phyloP scores from a whole-genome alignment of 2,888 invertebrate genomes.

The Clepsis dumicolana region DNA sequence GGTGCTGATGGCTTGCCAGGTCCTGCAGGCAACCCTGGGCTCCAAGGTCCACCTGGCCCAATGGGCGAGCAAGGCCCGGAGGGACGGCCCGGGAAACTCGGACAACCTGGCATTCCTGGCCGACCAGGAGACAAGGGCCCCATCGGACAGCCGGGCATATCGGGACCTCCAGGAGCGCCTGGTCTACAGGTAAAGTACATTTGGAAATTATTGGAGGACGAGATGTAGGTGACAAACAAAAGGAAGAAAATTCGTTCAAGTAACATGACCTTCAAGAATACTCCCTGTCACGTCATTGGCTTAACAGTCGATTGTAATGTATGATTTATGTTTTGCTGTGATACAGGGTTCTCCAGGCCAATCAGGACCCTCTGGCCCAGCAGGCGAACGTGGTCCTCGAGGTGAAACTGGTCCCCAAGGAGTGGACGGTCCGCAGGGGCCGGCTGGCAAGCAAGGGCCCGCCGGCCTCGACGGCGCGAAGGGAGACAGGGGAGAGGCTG shows the following conservation, averaged over 20 bases:
- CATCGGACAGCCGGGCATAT: constrained; percentile 87
- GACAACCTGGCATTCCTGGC: constrained; percentile 90
- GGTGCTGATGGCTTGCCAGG: constrained; percentile 91
- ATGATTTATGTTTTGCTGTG: neutral
- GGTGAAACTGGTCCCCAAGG: constrained; percentile 92
- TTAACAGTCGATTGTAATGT: too few relatives aligned
- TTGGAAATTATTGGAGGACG: too few relatives aligned
- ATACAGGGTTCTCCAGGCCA: constrained; percentile 88
- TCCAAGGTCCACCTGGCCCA: constrained; percentile 89
- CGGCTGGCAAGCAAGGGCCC: constrained; percentile 91
- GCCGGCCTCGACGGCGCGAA: constrained; percentile 91
- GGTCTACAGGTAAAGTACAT: constrained; percentile 87
- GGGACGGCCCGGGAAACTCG: constrained; percentile 89
- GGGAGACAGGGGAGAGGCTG: constrained; percentile 86
- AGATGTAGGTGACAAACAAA: too few relatives aligned
- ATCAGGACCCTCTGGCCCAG: constrained; percentile 88
- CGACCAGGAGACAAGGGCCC: constrained; percentile 92
- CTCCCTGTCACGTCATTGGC: neutral
- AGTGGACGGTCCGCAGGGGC: constrained; percentile 91
- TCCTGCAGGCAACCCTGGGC: constrained; percentile 88
- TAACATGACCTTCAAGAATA: too few relatives aligned
- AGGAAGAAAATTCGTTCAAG: too few relatives aligned
- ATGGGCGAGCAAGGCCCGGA: constrained; percentile 87
- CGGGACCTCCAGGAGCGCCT: constrained; percentile 88
- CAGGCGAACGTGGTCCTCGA: constrained; percentile 90